Conservation (phyloP, 2,113 vertebrate genomes). For the Onychorhynchus coronatus region DNA sequence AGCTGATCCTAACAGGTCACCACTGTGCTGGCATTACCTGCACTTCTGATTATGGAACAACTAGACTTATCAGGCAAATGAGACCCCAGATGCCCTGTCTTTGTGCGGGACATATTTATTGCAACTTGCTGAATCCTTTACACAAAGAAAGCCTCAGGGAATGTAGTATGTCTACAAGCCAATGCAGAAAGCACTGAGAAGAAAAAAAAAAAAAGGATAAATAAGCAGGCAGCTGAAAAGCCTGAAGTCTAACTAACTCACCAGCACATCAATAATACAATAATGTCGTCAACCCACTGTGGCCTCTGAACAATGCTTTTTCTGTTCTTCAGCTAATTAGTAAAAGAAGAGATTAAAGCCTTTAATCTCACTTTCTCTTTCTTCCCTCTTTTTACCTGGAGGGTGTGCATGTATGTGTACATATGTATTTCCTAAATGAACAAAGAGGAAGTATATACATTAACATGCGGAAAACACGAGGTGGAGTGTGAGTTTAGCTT, state of each 20-base stretch:
- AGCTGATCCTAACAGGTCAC: slow-evolving; percentile 6
- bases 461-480: background rate
- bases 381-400: slow-evolving; percentile 13
- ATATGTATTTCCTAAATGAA: slow-evolving; percentile 1
- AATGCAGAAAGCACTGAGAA: background rate
- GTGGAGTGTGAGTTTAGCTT: background rate
- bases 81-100: slow-evolving; percentile 20
- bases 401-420: background rate
- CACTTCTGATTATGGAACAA: slow-evolving; percentile 39
- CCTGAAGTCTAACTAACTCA: slow-evolving; percentile 25
- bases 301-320: slow-evolving; percentile 24
- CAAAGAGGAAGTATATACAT: background rate
- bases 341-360: slow-evolving; percentile 57
- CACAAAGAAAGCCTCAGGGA: slow-evolving; percentile 25
- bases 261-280: slow-evolving; percentile 63
- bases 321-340: slow-evolving; percentile 65
- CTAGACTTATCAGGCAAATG: background rate
- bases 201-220: background rate
- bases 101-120: slow-evolving; percentile 52
- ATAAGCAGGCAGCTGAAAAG: slow-evolving; percentile 33
- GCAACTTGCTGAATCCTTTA: slow-evolving; percentile 27
- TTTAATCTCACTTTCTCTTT: slow-evolving; percentile 48
- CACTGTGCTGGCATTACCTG: background rate
- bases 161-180: background rate
- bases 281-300: slow-evolving; percentile 17